Percentiles rank a stretch among this genome's conserved stretches.
Conservation (phyloP, 2,797 vertebrate genomes). For the Lepilemur ruficaudatus region DNA sequence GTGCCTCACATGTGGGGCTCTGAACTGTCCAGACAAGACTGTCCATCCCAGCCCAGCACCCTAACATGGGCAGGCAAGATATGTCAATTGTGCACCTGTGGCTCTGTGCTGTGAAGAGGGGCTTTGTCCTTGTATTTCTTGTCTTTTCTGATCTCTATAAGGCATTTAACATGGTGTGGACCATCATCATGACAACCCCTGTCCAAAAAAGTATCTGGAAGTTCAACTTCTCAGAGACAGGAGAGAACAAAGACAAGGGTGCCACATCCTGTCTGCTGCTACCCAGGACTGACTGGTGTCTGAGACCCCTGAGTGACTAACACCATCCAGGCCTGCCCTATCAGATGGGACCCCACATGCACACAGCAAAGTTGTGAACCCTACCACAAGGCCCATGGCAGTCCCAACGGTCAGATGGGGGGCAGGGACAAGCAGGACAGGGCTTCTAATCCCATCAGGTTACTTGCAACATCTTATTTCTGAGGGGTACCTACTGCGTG, state of each 20-base stretch:
- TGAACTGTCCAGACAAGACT: neutral
- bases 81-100: neutral
- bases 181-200: neutral
- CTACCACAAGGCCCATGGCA: neutral
- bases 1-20: neutral
- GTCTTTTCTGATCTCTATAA: neutral
- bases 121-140: neutral
- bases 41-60: neutral
- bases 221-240: neutral
- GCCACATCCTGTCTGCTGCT: neutral
- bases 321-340: neutral
- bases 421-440: neutral
- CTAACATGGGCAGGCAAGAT: neutral
- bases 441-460: neutral
- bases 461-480: neutral
- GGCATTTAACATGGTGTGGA: neutral
- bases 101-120: neutral
- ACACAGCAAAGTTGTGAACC: neutral
- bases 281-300: neutral
- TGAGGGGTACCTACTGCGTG: neutral
- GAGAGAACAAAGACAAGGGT: neutral
- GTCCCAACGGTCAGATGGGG: neutral
- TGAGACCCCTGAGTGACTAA: neutral
- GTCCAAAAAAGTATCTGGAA: neutral
- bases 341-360: neutral